Percentiles rank a stretch among this genome's conserved stretches.
These are phyloP conservation scores for Channallabes apus DNA, from an alignment of 2,797 vertebrate genomes.

Conservation along the genomic window DNA sequence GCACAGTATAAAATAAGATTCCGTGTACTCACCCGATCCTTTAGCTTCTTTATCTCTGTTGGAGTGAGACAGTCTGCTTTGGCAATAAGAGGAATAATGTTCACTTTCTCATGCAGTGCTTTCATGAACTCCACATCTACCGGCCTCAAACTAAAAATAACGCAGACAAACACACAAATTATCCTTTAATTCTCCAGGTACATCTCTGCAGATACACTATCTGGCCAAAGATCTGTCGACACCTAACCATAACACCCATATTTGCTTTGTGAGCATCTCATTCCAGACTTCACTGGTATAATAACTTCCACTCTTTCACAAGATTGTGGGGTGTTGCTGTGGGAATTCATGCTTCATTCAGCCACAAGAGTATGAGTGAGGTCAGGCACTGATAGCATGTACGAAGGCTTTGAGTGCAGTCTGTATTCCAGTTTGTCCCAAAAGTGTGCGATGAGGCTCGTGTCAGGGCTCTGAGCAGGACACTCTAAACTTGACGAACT, in stretches of 20 bases:
- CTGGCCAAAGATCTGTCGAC: neutral
- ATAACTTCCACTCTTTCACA: neutral
- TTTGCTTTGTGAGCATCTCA: neutral
- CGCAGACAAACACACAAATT: slow-evolving; percentile 3
- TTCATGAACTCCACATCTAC: slow-evolving; percentile 98
- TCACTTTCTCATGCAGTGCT: slow-evolving; percentile 96
- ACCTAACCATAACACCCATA: neutral
- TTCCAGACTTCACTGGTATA: neutral
- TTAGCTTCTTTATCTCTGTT: slow-evolving; percentile 94
- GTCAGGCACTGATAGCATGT: neutral
- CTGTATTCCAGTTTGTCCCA: neutral
- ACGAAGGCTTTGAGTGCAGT: neutral
- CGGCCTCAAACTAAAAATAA: slow-evolving; percentile 81
- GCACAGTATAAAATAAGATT: neutral
- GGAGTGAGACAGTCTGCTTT: slow-evolving; percentile 96
- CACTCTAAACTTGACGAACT: neutral
- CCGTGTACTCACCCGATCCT: slow-evolving; percentile 86
- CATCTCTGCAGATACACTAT: neutral
- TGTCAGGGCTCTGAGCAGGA: neutral
- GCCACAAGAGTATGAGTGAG: neutral
- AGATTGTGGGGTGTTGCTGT: neutral
- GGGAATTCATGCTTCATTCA: neutral
- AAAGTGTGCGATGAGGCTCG: neutral
- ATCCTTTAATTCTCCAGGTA: neutral
- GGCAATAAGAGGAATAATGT: slow-evolving; percentile 94